Conservation (phyloP, 1,140 invertebrate genomes). For the Tetragnatha versicolor region DNA sequence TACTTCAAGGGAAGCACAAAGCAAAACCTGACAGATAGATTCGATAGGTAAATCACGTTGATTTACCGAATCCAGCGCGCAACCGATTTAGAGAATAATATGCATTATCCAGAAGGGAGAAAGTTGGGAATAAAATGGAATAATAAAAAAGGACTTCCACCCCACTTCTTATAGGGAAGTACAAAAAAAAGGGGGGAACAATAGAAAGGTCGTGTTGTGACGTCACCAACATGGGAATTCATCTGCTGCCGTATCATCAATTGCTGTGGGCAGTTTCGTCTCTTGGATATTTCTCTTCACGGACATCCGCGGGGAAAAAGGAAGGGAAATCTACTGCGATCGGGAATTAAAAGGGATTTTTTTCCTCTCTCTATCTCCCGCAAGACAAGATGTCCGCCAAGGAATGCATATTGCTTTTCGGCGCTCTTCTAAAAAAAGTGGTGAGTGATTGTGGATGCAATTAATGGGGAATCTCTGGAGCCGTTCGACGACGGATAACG, state of each 20-base stretch:
- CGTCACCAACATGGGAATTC: slow-evolving; percentile 38
- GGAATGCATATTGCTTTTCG: no score
- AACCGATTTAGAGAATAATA: neutral
- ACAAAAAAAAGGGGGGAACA: neutral
- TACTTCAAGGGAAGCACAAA: no score
- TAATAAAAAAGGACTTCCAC: neutral
- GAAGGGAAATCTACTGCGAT: neutral
- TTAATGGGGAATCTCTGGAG: no score
- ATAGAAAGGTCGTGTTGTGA: neutral
- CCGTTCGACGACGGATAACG: no score
- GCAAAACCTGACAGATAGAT: neutral
- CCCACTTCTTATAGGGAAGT: neutral
- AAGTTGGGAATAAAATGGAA: neutral
- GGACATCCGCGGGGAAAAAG: neutral
- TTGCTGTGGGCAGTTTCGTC: neutral
- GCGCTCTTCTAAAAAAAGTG: neutral
- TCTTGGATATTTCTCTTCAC: neutral
- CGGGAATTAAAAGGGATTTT: neutral
- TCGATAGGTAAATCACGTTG: slow-evolving; percentile 29
- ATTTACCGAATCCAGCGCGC: neutral
- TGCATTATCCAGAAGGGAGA: neutral
- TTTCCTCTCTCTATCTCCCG: no score
- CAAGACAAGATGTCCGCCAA: no score
- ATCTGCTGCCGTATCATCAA: neutral
- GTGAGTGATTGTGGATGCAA: neutral